Evolutionary conservation across 2,888 invertebrate genomes (phyloP).

Genomic region (Oscheius myriophilus): DNA sequence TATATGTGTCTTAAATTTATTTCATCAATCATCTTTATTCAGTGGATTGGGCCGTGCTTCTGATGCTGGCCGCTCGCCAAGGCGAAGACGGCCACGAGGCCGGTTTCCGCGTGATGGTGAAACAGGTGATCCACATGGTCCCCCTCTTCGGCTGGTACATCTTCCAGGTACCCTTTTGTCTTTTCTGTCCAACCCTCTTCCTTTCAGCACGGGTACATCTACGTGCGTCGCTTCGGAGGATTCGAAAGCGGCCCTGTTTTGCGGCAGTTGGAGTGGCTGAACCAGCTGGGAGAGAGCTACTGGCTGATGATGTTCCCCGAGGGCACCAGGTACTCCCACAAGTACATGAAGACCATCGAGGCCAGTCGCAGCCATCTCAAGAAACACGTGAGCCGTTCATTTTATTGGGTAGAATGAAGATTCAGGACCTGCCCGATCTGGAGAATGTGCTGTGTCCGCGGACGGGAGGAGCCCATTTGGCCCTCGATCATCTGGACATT

Average conservation of each 20-base stretch:
- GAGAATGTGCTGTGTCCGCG: constrained; percentile 60
- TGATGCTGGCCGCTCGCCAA: constrained; percentile 63
- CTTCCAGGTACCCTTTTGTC: constrained; percentile 52
- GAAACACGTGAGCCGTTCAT: constrained; percentile 27
- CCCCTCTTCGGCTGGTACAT: constrained; percentile 69
- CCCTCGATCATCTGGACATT: constrained; percentile 55
- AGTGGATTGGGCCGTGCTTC: constrained; percentile 66
- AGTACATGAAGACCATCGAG: constrained; percentile 45
- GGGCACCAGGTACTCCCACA: constrained; percentile 39
- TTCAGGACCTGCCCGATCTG: constrained; percentile 44
- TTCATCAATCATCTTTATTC: too few relatives aligned
- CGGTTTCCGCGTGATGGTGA: constrained; percentile 63
- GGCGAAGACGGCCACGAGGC: constrained; percentile 49
- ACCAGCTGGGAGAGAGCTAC: constrained; percentile 48
- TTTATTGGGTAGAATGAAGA: not conserved
- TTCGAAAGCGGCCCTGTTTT: constrained; percentile 57
- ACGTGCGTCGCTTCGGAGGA: constrained; percentile 64
- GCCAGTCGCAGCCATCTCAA: constrained; percentile 47
- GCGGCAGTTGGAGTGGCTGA: constrained; percentile 57
- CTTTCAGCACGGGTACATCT: constrained; percentile 63
- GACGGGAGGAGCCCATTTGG: constrained; percentile 59
- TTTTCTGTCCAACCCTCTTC: not conserved
- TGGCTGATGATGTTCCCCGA: constrained; percentile 68
- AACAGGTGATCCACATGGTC: constrained; percentile 62
- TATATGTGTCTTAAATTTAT: too few relatives aligned